A percentile compares a stretch with the other conserved stretches of the same genome.
Evolutionary conservation across 2,797 vertebrate species (phyloP).

Genomic region (Anguilla megastoma): DNA sequence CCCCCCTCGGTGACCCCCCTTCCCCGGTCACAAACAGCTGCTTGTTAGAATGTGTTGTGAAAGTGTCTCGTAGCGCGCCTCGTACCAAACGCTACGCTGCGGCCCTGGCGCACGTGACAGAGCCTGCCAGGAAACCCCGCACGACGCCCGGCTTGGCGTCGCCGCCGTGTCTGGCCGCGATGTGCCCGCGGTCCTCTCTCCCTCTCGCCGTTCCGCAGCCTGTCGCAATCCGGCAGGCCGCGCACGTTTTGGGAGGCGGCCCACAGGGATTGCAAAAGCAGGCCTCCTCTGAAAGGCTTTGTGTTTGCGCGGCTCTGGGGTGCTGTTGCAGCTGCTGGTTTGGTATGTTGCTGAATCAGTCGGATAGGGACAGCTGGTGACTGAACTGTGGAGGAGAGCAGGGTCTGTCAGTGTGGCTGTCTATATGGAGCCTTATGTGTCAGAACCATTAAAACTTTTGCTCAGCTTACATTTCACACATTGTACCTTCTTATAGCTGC

Average conservation of each 20-base stretch:
- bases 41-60: conserved; percentile 47
- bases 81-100: not conserved
- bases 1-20: not conserved
- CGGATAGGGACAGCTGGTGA: not conserved
- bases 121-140: not conserved
- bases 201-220: conserved; percentile 19
- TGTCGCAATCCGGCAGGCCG: conserved; percentile 15
- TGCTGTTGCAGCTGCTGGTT: not conserved
- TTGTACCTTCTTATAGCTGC: not conserved
- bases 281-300: conserved; percentile 8
- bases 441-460: not conserved
- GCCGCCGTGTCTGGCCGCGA: too few species aligned
- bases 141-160: too few species aligned
- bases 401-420: not conserved
- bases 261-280: not conserved
- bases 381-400: not conserved
- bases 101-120: not conserved
- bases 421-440: not conserved
- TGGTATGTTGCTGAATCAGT: not conserved
- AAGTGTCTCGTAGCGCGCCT: conserved; percentile 3
- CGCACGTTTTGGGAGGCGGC: conserved; percentile 30
- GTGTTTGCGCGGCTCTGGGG: conserved; percentile 11
- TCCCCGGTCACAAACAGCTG: conserved; percentile 37
- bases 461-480: not conserved
- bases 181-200: conserved; percentile 16